Evolutionary conservation across 37 sponge, comb jelly and placozoan genomes (phyloP).

Genomic region (Haliclona indistincta): DNA sequence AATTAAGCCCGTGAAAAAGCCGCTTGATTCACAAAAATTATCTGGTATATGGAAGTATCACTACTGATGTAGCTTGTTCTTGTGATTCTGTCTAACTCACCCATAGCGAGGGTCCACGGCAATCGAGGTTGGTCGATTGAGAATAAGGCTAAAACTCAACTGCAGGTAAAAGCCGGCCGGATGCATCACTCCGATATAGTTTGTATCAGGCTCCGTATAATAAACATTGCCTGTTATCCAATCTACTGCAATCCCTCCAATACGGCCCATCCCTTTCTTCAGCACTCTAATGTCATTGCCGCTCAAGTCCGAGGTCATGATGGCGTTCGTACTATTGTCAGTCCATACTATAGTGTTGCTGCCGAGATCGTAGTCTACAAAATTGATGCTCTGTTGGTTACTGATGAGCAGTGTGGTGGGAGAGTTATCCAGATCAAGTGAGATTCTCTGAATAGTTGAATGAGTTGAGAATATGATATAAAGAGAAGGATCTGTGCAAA

Average conservation of each 20-base stretch:
- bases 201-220: background rate
- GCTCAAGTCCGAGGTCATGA: background rate
- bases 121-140: background rate
- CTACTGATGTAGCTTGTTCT: no score
- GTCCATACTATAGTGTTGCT: background rate
- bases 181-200: background rate
- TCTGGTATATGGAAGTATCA: no score
- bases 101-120: background rate
- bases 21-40: no score
- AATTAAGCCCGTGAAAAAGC: no score
- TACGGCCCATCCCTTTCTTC: background rate
- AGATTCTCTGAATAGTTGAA: constrained; percentile 16
- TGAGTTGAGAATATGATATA: constrained; percentile 41
- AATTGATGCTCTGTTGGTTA: no score
- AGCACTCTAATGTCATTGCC: background rate
- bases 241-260: background rate
- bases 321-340: background rate
- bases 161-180: background rate
- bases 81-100: no score
- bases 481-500: constrained; percentile 21
- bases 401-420: background rate
- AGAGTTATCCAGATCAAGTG: constrained; percentile 8
- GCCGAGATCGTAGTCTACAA: no score
- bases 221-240: background rate
- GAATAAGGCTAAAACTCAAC: background rate